phyloP scores from a whole-genome alignment of 2,797 vertebrate species.

The Pelobates cultripes region DNA sequence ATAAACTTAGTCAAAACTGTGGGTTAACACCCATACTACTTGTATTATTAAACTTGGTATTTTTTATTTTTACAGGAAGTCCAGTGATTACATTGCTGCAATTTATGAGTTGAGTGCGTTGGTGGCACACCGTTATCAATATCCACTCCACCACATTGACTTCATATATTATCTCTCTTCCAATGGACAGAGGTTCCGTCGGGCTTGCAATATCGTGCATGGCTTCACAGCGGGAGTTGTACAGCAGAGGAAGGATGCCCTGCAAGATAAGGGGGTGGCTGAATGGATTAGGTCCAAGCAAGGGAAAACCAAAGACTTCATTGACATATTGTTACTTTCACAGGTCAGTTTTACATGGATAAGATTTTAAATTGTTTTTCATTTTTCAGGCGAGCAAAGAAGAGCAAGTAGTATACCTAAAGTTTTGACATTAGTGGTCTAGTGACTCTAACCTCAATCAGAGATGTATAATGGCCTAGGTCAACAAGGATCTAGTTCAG shows the following conservation, averaged over 20 bases:
- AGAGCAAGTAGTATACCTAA: too few species aligned
- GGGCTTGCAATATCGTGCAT: conserved; percentile 78
- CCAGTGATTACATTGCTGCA: conserved; percentile 82
- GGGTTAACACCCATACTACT: too few species aligned
- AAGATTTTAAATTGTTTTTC: too few species aligned
- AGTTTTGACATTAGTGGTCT: too few species aligned
- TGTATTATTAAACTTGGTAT: too few species aligned
- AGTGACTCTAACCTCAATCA: too few species aligned
- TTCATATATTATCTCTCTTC: conserved; percentile 77
- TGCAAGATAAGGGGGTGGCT: conserved; percentile 58
- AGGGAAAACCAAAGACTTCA: conserved; percentile 79
- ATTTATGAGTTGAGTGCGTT: conserved; percentile 82
- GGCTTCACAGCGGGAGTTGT: conserved; percentile 79
- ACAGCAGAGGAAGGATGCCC: conserved; percentile 66
- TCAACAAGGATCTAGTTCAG: too few species aligned
- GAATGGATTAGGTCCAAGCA: conserved; percentile 62
- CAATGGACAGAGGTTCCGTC: conserved; percentile 74
- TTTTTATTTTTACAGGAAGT: conserved; percentile 63
- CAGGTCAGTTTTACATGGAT: conserved; percentile 66
- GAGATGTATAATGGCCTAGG: too few species aligned
- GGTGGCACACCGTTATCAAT: conserved; percentile 73
- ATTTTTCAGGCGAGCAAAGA: too few species aligned
- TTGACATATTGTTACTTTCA: conserved; percentile 84
- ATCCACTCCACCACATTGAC: conserved; percentile 75
- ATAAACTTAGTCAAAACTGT: too few species aligned